These are phyloP conservation scores for Enteromius paludinosus DNA, from an alignment of 2,797 vertebrate species.

Conservation along the genomic window DNA sequence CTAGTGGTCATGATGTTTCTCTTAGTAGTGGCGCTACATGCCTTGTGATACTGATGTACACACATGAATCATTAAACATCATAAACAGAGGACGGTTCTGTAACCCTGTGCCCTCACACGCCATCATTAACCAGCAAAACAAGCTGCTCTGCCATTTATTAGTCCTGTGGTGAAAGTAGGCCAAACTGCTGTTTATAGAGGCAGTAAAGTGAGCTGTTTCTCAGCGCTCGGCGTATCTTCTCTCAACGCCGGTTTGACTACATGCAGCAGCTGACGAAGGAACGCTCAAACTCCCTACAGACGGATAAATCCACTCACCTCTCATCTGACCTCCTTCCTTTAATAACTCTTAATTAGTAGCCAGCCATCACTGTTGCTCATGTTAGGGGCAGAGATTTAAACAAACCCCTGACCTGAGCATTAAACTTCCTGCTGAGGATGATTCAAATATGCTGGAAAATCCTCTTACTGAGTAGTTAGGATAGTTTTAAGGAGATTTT, in stretches of 20 bases:
- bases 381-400: background rate
- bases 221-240: background rate
- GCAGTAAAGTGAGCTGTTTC: background rate
- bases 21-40: background rate
- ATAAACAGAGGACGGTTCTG: background rate
- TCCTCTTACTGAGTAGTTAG: background rate
- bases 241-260: conserved; percentile 46
- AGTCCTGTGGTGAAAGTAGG: conserved; percentile 39
- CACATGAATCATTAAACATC: background rate
- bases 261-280: conserved; percentile 44
- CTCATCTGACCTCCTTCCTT: conserved; percentile 3
- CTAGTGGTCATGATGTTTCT: background rate
- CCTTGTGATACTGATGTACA: background rate
- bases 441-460: background rate
- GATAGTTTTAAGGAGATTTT: background rate
- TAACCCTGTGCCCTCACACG: conserved; percentile 30
- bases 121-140: conserved; percentile 51
- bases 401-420: background rate
- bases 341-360: conserved; percentile 8
- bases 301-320: conserved; percentile 1
- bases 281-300: background rate
- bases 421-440: background rate
- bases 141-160: conserved; percentile 45
- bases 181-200: conserved; percentile 45
- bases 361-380: background rate